A percentile compares a stretch with the other conserved stretches of the same genome.
Conservation (phyloP, 2,797 vertebrate species). For the Meda fulgida region DNA sequence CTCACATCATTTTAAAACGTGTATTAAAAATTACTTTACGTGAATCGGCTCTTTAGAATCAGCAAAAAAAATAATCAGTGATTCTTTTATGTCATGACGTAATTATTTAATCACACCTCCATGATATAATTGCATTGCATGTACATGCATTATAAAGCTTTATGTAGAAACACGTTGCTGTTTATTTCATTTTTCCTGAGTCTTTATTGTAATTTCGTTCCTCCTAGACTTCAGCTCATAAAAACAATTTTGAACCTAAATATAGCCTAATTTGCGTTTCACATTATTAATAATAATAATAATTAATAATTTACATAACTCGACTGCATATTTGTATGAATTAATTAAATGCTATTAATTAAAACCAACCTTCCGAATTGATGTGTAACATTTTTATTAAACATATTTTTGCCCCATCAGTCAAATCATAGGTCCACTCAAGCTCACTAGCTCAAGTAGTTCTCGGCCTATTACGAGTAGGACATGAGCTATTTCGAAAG, state of each 20-base stretch:
- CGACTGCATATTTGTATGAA: background rate
- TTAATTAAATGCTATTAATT: background rate
- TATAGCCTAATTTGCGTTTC: background rate
- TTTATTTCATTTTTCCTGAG: background rate
- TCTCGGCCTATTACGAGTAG: too few relatives aligned
- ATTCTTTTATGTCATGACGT: background rate
- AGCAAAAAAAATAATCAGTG: background rate
- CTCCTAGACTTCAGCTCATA: background rate
- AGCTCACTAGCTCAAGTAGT: background rate
- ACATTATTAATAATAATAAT: too few relatives aligned
- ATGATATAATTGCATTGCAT: background rate
- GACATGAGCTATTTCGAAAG: background rate
- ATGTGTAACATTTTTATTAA: background rate
- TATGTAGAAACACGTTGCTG: background rate
- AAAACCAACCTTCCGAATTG: background rate
- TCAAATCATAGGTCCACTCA: background rate
- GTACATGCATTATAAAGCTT: background rate
- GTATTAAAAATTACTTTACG: background rate
- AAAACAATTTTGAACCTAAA: background rate
- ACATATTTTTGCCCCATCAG: background rate
- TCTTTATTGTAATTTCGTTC: background rate
- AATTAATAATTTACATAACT: background rate
- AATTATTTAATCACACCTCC: background rate
- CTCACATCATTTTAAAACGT: background rate
- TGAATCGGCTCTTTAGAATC: background rate